Evolutionary conservation across 2,797 vertebrate species (phyloP), one percentile per base, ranked within the genome.

Genomic region (Fistularia commersonii): DNA sequence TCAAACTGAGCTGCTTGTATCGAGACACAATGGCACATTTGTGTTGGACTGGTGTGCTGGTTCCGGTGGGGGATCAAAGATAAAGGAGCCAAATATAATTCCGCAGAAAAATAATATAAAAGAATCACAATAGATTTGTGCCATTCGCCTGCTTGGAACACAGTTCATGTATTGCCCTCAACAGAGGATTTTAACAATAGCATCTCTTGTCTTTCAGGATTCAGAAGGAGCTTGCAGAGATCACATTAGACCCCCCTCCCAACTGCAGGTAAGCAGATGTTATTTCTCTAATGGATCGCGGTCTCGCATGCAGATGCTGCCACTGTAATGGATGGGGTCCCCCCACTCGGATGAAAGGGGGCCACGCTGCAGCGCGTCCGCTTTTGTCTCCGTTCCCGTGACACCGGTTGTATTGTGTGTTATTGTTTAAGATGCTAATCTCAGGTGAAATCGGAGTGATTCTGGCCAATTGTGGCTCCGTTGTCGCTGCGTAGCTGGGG

Each of bases 151-250:
- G 23, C 23, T 23, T 23, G 23, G 23, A 23, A 23, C 23, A 23
- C 23, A 23, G 23, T 23, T 23, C 23, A 23, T 23, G 23, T 23
- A 23, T 23, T 2, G 23, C 23, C 4, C 23, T 23, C 2, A 23
- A 23, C 23, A 23, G 23, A 2, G 23, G 23, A 23, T 4, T 2
- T 2, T 4, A 23, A 23, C 23, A 23, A 40, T 23, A 41, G 47
- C 12, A 6, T 41, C 42, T 7, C 50, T 41, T 74, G 36, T 74
- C 46, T 75, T 90, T 11, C 84, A 99, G 97, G 89, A 99, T 99
- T 90, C 97, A 98, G 83, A 99, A 99, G 69, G 96, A 99, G 85
- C 94, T 99, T 48, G 97, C 97, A 71, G 96, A 99, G 89, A 99
- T 99, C 81, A 98, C 97, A 57, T 90, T 99, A 87, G 97, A 98